Base-by-base conservation (phyloP, 2,797 vertebrate species). In the Melopsittacus undulatus region DNA sequence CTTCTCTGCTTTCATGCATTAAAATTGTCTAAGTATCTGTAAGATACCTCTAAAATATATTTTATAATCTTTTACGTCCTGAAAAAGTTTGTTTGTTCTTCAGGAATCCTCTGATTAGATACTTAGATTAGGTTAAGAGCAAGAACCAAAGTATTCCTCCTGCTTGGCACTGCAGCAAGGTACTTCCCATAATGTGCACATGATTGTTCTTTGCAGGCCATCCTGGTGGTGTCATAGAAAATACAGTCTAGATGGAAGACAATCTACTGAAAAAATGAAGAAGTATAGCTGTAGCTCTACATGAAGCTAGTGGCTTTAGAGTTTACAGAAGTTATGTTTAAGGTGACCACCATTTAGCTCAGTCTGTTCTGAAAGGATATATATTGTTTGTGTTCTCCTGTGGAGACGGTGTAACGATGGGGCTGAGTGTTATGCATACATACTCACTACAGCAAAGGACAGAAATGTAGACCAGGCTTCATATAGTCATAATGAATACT, bases 341-440 rank as follows among this genome's bases (percentile, higher is more conserved):
- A 74, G n/a, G 13, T 42, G 57, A 49, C 22, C 42, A 61, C 26
- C 8, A 8, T 40, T 79, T 67, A 76, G 9, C 49, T 59, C 38
- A 32, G 2, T 26, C 5, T 49, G 0, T 45, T 74, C 24, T 74
- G 72, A 51, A 80, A 59, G 14, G 8, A 69, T 87, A 87, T 14
- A 4, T 2, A 20, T 21, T 17, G 3, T 49, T 78, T 89, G 11
- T 73, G 18, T 62, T 69, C 15, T 48, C 61, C 29, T 46, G 29
- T 54, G 59, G 32, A 42, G 69, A 24, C 3, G 23, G 5, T 54
- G 34, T 15, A 6, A 17, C 27, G 42, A 5, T 23, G 10, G 21
- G 17, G 1, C 2, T 48, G 8, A 10, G 29, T 38, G 29, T 20
- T 42, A 4, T 5, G 63, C 6, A 11, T 11, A 34, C 0, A 0